Evolutionary conservation across 2,888 invertebrate species (phyloP).

Genomic region (Drepana falcataria): DNA sequence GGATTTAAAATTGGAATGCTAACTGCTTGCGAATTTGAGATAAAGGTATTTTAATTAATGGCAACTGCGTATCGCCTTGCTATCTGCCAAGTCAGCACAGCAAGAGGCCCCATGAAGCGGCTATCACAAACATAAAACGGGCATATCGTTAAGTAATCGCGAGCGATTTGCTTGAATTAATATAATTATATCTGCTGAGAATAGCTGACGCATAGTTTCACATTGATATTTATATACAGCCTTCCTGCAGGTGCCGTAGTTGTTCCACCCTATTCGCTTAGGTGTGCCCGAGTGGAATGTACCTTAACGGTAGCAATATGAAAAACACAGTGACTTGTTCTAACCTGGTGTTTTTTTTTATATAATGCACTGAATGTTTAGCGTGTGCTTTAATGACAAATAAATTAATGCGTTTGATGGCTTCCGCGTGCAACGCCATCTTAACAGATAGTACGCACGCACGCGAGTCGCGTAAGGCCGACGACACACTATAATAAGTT

Average conservation of each 20-base stretch:
- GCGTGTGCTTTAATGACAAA: background rate
- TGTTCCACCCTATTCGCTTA: no score
- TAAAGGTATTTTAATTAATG: background rate
- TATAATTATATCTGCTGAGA: background rate
- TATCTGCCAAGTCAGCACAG: background rate
- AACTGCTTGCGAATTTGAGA: no score
- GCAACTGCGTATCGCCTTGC: background rate
- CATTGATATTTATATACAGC: no score
- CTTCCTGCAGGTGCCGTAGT: no score
- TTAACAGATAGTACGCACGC: conserved; percentile 1
- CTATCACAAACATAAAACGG: background rate
- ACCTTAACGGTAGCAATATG: no score
- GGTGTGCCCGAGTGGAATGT: no score
- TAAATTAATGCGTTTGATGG: conserved; percentile 3
- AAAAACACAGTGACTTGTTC: no score
- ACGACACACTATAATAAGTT: background rate
- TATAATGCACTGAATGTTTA: background rate
- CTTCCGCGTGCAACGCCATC: conserved; percentile 2
- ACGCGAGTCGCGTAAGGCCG: conserved; percentile 5
- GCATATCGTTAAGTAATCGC: background rate
- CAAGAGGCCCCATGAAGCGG: background rate
- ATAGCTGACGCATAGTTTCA: no score
- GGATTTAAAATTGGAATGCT: no score
- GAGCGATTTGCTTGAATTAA: background rate
- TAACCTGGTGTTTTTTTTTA: no score